A percentile compares a stretch with the other conserved stretches of the same genome.
Evolutionary conservation across 2,888 invertebrate genomes (phyloP).

Genomic region (Drosophila prolongata): DNA sequence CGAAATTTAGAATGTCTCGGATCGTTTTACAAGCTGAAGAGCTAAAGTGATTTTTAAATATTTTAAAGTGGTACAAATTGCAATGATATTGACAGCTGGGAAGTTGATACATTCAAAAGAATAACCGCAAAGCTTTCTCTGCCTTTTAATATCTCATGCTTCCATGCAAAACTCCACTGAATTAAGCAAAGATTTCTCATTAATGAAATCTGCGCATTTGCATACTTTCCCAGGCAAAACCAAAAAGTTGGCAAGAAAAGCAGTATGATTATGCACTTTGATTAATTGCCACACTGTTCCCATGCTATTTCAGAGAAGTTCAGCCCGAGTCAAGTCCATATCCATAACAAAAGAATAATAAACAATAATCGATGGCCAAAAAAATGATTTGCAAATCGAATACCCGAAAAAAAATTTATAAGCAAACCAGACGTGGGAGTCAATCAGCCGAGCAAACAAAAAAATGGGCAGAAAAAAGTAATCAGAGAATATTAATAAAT

Average conservation of each 20-base stretch:
- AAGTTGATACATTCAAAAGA: neutral
- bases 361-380: slow-evolving; percentile 65
- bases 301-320: slow-evolving; percentile 59
- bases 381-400: slow-evolving; percentile 63
- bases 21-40: slow-evolving; percentile 16
- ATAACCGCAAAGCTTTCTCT: slow-evolving; percentile 1
- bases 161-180: slow-evolving; percentile 1
- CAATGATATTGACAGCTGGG: slow-evolving; percentile 1
- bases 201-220: slow-evolving; percentile 23
- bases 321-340: slow-evolving; percentile 40
- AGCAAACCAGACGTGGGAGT: slow-evolving; percentile 73
- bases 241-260: slow-evolving; percentile 19
- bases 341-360: slow-evolving; percentile 70
- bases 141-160: neutral
- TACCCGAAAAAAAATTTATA: slow-evolving; percentile 43
- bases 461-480: slow-evolving; percentile 36
- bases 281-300: slow-evolving; percentile 74
- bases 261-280: slow-evolving; percentile 60
- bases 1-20: slow-evolving; percentile 46
- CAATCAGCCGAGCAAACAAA: slow-evolving; percentile 66
- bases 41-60: slow-evolving; percentile 12
- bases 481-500: slow-evolving; percentile 47
- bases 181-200: neutral
- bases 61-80: slow-evolving; percentile 1
- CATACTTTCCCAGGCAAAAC: slow-evolving; percentile 43